Base-by-base conservation (phyloP, 2,797 vertebrate genomes). In the Glossophaga mutica region DNA sequence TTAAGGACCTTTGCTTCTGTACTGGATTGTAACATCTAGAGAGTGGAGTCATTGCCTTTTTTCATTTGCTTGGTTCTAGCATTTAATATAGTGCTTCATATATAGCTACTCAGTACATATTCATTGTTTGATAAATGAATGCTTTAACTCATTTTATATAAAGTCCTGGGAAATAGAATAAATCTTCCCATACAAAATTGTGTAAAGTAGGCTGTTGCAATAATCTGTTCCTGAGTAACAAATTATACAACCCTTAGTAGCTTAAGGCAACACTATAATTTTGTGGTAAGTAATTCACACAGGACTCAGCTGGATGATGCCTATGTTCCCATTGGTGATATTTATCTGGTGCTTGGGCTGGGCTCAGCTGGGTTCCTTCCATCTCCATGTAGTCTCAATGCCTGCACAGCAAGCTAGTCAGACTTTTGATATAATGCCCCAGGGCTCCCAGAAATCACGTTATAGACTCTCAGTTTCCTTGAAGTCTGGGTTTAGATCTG, bases 101-200 rank as follows among this genome's bases (percentile, higher is more conserved):
- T 46, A 24, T 4, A 26, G 42, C 24, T n/a, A 18, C 22, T 67
- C 26, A 48, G 21, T 57, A n/a, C 3, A 46, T 78, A 83, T 65
- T 90, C 44, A 90, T 78, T 78, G 42, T n/a, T 85, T 59, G 29
- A 81, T 91, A 67, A 73, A 68, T 79, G 12, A 88, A 84, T 79
- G 3, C 9, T 62, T 46, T 48, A 94, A 44, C 16, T 44, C 6
- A 91, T 44, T 74, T 94, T 78, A 91, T 52, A 29, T 68, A 62
- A 84, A 74, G 5, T 59, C 52, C 10, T 68, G 44, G 2, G 18
- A 81, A 16, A 34, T 52, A 81, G 16, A 29, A 59, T 59, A 24
- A 52, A 14, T 9, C 26, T 70, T 52, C 39, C 34, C 19, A 26
- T 48, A 62, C 9, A 65, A 84, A 52, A 87, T 67, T 78, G 73